Evolutionary conservation across 2,797 vertebrate species (phyloP).

Genomic region (Enteromius radiatus): DNA sequence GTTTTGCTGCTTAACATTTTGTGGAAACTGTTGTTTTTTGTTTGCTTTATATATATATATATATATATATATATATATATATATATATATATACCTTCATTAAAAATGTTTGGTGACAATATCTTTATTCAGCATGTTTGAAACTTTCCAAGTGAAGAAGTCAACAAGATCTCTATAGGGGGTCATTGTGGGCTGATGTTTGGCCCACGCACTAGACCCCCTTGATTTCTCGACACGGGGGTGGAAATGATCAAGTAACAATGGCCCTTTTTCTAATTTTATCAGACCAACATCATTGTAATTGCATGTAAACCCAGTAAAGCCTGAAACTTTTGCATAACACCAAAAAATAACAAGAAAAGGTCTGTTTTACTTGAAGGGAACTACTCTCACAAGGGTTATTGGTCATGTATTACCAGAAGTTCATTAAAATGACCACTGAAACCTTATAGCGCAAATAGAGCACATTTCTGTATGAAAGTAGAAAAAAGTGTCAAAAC

Average conservation of each 20-base stretch:
- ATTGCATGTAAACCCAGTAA: background rate
- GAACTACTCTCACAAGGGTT: background rate
- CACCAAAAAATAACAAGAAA: background rate
- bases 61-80: no score
- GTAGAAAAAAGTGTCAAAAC: background rate
- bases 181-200: slow-evolving; percentile 12
- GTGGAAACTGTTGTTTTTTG: background rate
- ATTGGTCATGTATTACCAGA: background rate
- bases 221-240: background rate
- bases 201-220: slow-evolving; percentile 26
- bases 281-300: background rate
- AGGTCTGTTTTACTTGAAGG: background rate
- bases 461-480: background rate
- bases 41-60: no score
- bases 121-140: slow-evolving; percentile 10
- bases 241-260: background rate
- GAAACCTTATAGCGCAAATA: background rate
- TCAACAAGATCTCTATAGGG: slow-evolving; percentile 16
- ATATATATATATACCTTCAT: background rate
- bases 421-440: background rate
- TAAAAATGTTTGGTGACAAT: background rate
- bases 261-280: slow-evolving; percentile 9
- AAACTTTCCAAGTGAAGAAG: slow-evolving; percentile 11
- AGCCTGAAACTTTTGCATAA: background rate
- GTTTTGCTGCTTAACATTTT: background rate